These are phyloP conservation scores for Chrysogorgia sp. DNA, from an alignment of 92 coral and sea anemone species.

Conservation along the genomic window DNA sequence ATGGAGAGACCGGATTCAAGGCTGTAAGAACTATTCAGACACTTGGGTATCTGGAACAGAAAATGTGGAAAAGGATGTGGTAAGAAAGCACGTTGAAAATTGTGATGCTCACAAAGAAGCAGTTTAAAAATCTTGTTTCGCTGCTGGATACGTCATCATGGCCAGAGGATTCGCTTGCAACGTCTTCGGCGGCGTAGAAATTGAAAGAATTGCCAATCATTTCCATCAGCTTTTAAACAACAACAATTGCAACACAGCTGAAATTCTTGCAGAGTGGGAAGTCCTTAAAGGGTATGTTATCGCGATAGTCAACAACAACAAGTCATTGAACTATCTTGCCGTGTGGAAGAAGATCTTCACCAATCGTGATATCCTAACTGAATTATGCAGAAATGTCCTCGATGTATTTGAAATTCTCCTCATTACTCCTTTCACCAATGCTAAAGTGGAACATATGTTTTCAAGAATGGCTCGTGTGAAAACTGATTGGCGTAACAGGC, in stretches of 20 bases:
- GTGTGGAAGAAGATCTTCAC: slow-evolving; percentile 26
- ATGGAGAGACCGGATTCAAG: slow-evolving; percentile 16
- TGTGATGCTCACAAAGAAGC: slow-evolving; percentile 28
- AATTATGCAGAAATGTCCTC: slow-evolving; percentile 34
- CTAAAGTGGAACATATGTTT: slow-evolving; percentile 21
- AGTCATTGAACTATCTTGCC: slow-evolving; percentile 4
- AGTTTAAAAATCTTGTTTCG: background rate
- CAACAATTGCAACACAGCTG: slow-evolving; percentile 23
- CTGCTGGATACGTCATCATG: background rate
- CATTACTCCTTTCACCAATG: slow-evolving; percentile 18
- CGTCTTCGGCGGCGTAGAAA: background rate
- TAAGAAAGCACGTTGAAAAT: slow-evolving; percentile 15
- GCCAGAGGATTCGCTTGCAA: background rate
- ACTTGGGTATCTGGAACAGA: slow-evolving; percentile 15
- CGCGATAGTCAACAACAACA: slow-evolving; percentile 6
- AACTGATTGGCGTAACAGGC: slow-evolving; percentile 27
- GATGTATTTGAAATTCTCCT: slow-evolving; percentile 28
- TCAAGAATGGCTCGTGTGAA: slow-evolving; percentile 22
- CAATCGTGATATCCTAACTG: background rate
- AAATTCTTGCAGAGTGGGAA: slow-evolving; percentile 37
- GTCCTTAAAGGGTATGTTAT: slow-evolving; percentile 36
- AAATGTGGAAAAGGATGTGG: slow-evolving; percentile 11
- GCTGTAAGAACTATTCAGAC: slow-evolving; percentile 4
- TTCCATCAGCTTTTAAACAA: slow-evolving; percentile 4
- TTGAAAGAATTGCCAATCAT: slow-evolving; percentile 10